phyloP scores from a whole-genome alignment of 2,113 vertebrate genomes.

The Gavialis gangeticus region DNA sequence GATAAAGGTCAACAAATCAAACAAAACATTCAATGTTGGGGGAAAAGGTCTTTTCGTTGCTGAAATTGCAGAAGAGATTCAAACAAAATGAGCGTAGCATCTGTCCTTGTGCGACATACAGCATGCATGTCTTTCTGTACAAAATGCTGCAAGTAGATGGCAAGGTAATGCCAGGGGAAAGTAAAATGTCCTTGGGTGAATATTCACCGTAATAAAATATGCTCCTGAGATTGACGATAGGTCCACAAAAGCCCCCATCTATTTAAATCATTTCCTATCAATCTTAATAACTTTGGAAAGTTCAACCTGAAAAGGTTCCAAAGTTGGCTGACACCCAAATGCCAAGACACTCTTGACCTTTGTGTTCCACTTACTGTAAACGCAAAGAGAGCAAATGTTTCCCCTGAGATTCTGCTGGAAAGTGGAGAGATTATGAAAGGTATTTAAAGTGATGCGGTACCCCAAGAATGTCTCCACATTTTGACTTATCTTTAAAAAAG shows the following conservation, averaged over 20 bases:
- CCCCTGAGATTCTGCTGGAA: conserved; percentile 54
- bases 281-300: conserved; percentile 55
- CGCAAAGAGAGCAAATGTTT: conserved; percentile 53
- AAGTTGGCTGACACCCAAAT: conserved; percentile 53
- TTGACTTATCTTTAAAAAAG: conserved; percentile 27
- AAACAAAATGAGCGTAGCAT: not conserved
- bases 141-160: not conserved
- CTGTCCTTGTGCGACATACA: not conserved
- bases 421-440: conserved; percentile 14
- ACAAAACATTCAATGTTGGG: not conserved
- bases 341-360: conserved; percentile 38
- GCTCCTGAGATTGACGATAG: conserved; percentile 19
- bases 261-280: conserved; percentile 51
- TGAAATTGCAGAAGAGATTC: not conserved
- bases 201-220: conserved; percentile 26
- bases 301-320: conserved; percentile 45
- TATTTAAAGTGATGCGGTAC: conserved; percentile 13
- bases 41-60: not conserved
- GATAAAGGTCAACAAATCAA: not conserved
- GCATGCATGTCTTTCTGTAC: conserved; percentile 12
- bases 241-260: conserved; percentile 31
- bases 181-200: conserved; percentile 12
- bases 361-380: conserved; percentile 66
- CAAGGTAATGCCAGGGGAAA: not conserved
- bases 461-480: conserved; percentile 1